Percentiles rank a stretch among this genome's conserved stretches.
Conservation (phyloP, 2,113 vertebrate species). For the Platysteira castanea region DNA sequence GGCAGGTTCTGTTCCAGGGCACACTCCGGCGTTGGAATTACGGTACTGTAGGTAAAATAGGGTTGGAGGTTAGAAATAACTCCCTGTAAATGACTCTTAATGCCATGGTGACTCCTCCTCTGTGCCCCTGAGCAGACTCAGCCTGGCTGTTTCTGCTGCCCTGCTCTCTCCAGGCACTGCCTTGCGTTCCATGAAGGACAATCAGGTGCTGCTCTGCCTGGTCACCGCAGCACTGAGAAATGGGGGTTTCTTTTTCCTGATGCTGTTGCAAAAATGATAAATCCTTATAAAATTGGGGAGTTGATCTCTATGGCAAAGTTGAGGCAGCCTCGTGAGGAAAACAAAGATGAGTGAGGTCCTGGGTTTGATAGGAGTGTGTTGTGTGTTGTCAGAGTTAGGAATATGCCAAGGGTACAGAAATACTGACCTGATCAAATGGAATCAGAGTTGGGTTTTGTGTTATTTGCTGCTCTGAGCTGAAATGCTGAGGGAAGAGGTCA, state of each 20-base stretch:
- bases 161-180: neutral
- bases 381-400: neutral
- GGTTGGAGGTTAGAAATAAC: neutral
- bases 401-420: rapidly evolving
- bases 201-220: neutral
- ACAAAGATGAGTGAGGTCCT: neutral
- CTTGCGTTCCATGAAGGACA: neutral
- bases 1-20: neutral
- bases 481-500: neutral
- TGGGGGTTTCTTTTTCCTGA: neutral
- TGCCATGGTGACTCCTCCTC: neutral
- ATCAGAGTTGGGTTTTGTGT: neutral
- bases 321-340: neutral
- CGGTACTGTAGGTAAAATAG: neutral
- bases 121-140: neutral
- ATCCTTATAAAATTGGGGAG: rapidly evolving
- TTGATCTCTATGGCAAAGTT: neutral
- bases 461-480: neutral
- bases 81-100: neutral
- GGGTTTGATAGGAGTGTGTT: neutral
- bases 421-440: neutral
- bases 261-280: neutral
- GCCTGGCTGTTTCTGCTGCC: neutral
- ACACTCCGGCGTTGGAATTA: neutral
- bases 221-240: neutral